Base-by-base conservation (phyloP, 1,140 invertebrate species). In the Hylyphantes graminicola region DNA sequence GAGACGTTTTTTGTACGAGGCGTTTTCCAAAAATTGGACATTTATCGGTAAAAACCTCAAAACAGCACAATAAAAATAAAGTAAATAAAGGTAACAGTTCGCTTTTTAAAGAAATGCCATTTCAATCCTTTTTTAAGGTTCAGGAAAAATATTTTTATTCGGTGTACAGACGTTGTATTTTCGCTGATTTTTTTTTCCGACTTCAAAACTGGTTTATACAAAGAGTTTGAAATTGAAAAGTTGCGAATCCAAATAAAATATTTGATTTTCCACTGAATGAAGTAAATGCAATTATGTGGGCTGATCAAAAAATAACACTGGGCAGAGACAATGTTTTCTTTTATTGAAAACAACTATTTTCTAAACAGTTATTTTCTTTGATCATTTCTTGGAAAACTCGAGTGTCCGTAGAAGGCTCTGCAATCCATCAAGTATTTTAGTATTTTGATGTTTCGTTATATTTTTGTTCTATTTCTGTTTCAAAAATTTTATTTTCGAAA, bases 1-100 rank as follows among this genome's bases (percentile, higher is more conserved):
- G 61, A 61, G 48, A 50, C 57, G 68, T 81, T 81, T 73, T 81
- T 81, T 81, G 79, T 73, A 81, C 55, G 68, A 54, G 65, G 79
- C 79, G 67, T 81, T 81, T 81, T 81, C 79, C 59, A 81, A 81
- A 81, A 81, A 81, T 81, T 81, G 79, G 79, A 81, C 79, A 81
- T 81, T 81, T 81, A 81, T 81, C 79, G 67, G 67, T 53, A 81
- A 73, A 81, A 81, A 80, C 74, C 74, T 51, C 19, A 48, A 80
- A 67, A 81, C 10, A 35, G n/a, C 67, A 78, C 50, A 78, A 59
- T 68, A 81, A 81, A 81, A 63, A 81, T 73, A 81, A 73, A 81
- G 59, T 81, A 81, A 81, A 81, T 81, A 81, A 81, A 81, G 57
- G 79, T 73, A 73, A 73, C 68, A 81, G 67, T 72, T 70, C 17